Evolutionary conservation across 2,888 invertebrate genomes (phyloP), one percentile per base, ranked within the genome.

Genomic region (Sisyra nigra): DNA sequence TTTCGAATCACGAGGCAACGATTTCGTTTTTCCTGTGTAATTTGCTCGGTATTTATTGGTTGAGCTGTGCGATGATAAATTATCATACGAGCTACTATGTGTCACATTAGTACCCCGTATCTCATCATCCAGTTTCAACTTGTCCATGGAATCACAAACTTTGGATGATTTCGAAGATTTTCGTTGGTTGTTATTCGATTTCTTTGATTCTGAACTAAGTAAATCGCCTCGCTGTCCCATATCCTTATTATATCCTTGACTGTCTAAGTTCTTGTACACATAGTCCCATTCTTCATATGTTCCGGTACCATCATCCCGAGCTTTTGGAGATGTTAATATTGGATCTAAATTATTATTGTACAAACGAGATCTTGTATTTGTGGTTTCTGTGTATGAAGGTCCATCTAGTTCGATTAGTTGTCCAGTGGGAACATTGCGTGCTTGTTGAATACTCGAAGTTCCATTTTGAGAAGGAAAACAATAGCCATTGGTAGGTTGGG

Each of bases 271-370:
- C 50, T 76, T 71, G 55, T 79, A 86, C 0, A 86, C 84, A 54
- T 82, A 84, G 55, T 80, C 80, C 86, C 86, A 87, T 41, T 75
- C 74, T 49, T 82, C 83, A 44, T 74, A 75, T 0, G 74, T 76
- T 1, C 77, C 76, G 55, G 75, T 72, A 0, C 74, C 76, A 48
- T 78, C 78, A 49, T 77, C 76, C 46, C 66, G 67, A 15, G 74
- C 74, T 50, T 68, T 68, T 2, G 68, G 68, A 11, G 34, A n/a
- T n/a, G 41, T 13, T 11, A 19, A 6, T 18, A 17, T 24, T 11
- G 33, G 17, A 30, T 37, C 17, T 13, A 30, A 11, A 14, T 41
- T 41, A 34, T 29, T 41, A 4, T 24, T 34, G 10, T 41, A 29
- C 17, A 8, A 13, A 2, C 14, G 40, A 19, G 41, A 34, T 10